A percentile compares a stretch with the other conserved stretches of the same genome.
phyloP scores from a whole-genome alignment of 2,888 invertebrate species.

The Drosophila anomelani region DNA sequence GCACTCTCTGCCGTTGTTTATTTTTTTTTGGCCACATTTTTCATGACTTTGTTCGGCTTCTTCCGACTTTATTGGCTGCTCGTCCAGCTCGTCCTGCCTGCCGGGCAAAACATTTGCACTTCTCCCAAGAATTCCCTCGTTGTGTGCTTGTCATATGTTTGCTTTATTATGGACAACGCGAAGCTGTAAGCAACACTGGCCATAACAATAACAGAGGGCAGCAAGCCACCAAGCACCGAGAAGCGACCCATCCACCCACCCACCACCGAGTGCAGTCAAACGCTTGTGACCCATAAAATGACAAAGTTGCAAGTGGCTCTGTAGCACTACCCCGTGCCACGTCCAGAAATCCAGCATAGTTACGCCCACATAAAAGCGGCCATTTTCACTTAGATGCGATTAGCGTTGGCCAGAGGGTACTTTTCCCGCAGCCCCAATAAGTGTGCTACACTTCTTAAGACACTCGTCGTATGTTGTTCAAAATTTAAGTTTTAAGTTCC shows the following conservation, averaged over 20 bases:
- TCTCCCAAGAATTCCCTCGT: constrained; percentile 35
- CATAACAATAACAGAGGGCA: constrained; percentile 66
- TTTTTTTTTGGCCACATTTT: constrained; percentile 70
- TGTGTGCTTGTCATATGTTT: constrained; percentile 66
- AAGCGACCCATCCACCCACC: constrained; percentile 6
- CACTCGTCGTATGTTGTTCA: background rate
- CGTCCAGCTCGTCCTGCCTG: constrained; percentile 52
- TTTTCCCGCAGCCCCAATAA: background rate
- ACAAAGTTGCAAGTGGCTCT: constrained; percentile 64
- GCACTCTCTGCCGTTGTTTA: constrained; percentile 22
- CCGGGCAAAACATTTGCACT: constrained; percentile 42
- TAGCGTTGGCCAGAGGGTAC: constrained; percentile 3
- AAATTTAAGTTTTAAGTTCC: background rate
- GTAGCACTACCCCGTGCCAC: constrained; percentile 24
- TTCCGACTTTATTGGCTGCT: constrained; percentile 70
- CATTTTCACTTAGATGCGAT: constrained; percentile 37
- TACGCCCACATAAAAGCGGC: constrained; percentile 31
- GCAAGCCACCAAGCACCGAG: constrained; percentile 39
- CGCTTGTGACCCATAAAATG: constrained; percentile 72
- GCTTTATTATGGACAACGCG: constrained; percentile 72
- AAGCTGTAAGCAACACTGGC: constrained; percentile 62
- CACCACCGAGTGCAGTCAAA: constrained; percentile 58
- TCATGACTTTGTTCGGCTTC: constrained; percentile 73
- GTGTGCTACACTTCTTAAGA: constrained; percentile 7
- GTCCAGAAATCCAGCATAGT: constrained; percentile 21